Percentiles rank a stretch among this genome's conserved stretches.
Conservation (phyloP, 2,113 vertebrate genomes). For the Oncorhynchus mykiss region DNA sequence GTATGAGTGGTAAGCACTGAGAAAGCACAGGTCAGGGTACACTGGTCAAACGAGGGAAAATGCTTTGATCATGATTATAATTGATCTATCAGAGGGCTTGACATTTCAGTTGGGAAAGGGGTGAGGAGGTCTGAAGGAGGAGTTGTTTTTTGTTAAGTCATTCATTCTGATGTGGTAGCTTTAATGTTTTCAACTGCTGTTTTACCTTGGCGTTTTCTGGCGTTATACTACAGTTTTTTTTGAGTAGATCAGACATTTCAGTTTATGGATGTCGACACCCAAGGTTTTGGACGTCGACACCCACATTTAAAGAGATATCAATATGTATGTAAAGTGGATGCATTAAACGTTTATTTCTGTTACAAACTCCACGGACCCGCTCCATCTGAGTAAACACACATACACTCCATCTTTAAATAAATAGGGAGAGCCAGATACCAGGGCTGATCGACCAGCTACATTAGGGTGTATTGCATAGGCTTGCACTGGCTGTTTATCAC, state of each 20-base stretch:
- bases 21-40: slow-evolving; percentile 37
- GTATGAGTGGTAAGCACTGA: slow-evolving; percentile 12
- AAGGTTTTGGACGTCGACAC: not conserved
- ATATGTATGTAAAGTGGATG: not conserved
- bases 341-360: not conserved
- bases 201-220: not conserved
- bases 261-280: not conserved
- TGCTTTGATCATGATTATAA: not conserved
- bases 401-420: not conserved
- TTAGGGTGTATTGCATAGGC: slow-evolving; percentile 13
- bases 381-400: not conserved
- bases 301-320: not conserved
- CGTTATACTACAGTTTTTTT: too few relatives aligned
- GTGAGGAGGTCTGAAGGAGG: not conserved
- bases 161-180: not conserved
- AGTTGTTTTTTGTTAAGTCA: too few relatives aligned
- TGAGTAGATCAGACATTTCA: not conserved
- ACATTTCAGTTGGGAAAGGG: not conserved
- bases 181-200: not conserved
- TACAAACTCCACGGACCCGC: not conserved
- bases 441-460: slow-evolving; percentile 11
- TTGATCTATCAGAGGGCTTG: slow-evolving; percentile 16
- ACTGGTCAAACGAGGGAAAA: slow-evolving; percentile 30
- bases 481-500: slow-evolving; percentile 1
- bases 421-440: not conserved